Conservation (phyloP, 1,140 invertebrate species). For the Heliconius eleuchia region DNA sequence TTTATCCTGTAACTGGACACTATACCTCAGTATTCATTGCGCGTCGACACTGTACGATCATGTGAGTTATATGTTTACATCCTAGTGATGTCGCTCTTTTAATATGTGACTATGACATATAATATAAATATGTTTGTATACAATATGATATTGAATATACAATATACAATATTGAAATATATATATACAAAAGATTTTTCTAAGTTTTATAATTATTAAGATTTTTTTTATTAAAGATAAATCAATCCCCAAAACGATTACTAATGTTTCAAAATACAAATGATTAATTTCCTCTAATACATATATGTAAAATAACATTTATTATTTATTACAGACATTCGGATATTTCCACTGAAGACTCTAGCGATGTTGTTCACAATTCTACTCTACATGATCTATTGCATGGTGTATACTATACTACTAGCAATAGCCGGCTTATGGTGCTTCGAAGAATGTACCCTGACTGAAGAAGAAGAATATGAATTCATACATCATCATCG, state of each 20-base stretch:
- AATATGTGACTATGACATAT: background rate
- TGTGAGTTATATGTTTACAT: slow-evolving; percentile 18
- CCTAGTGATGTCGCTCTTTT: background rate
- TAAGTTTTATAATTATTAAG: background rate
- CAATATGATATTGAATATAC: too few species aligned
- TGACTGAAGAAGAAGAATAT: slow-evolving; percentile 76
- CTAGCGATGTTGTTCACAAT: slow-evolving; percentile 63
- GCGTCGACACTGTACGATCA: slow-evolving; percentile 18
- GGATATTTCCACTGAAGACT: background rate
- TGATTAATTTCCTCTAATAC: too few species aligned
- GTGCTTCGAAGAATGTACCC: slow-evolving; percentile 78
- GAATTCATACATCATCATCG: slow-evolving; percentile 62
- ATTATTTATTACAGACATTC: background rate
- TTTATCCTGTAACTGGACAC: background rate
- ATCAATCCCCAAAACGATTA: too few species aligned
- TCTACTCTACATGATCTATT: slow-evolving; percentile 71
- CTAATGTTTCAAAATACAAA: too few species aligned
- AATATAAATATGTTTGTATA: background rate
- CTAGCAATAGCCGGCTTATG: slow-evolving; percentile 77
- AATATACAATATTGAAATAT: too few species aligned
- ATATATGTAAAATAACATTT: too few species aligned
- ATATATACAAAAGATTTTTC: too few species aligned
- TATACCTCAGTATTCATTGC: slow-evolving; percentile 19
- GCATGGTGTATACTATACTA: slow-evolving; percentile 67
- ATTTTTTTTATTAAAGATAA: too few species aligned